phyloP scores from a whole-genome alignment of 2,888 invertebrate species.

The Sericinus montela region DNA sequence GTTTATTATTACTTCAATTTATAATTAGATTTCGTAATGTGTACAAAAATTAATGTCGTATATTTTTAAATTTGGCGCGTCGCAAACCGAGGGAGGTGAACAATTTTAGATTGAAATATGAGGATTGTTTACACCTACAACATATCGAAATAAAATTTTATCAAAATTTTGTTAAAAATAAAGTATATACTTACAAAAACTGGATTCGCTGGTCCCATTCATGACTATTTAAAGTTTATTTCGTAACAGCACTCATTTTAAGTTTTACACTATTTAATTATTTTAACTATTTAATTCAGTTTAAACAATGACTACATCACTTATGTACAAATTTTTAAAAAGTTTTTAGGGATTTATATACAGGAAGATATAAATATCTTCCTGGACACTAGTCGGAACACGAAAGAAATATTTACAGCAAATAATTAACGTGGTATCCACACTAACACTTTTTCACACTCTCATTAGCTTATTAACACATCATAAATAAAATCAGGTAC shows the following conservation, averaged over 20 bases:
- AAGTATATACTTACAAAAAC: slow-evolving; percentile 52
- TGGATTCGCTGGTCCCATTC: slow-evolving; percentile 57
- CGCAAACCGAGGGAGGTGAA: background rate
- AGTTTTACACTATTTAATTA: background rate
- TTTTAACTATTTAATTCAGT: background rate
- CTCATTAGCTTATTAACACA: background rate
- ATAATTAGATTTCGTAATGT: background rate
- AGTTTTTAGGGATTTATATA: too few relatives aligned
- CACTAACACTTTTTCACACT: background rate
- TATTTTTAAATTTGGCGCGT: slow-evolving; percentile 4
- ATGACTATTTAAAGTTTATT: slow-evolving; percentile 23
- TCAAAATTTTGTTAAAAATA: background rate
- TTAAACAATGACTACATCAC: too few relatives aligned
- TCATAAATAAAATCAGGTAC: background rate
- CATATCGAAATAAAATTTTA: background rate
- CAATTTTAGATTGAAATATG: too few relatives aligned
- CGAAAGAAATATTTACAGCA: too few relatives aligned
- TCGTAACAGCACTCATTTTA: background rate
- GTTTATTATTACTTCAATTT: background rate
- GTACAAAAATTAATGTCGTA: too few relatives aligned
- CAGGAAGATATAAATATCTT: too few relatives aligned
- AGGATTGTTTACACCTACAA: background rate
- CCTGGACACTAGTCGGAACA: too few relatives aligned
- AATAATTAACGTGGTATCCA: too few relatives aligned
- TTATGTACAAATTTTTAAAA: too few relatives aligned